These are phyloP conservation scores for Drosophila heteroneura DNA, from an alignment of 2,888 invertebrate species.

Conservation along the genomic window DNA sequence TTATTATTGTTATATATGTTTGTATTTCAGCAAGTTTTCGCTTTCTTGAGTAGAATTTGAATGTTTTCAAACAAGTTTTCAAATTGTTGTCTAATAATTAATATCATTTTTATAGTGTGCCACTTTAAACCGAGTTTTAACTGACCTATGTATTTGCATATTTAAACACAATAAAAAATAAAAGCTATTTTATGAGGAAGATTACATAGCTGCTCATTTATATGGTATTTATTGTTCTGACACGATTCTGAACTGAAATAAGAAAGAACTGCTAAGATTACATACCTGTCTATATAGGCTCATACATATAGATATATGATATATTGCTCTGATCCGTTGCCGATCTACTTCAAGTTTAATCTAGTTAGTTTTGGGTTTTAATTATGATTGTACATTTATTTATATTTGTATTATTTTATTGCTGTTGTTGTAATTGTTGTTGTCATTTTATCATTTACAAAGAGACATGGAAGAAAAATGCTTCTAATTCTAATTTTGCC, in stretches of 20 bases:
- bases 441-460: slow-evolving; percentile 11
- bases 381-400: neutral
- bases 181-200: neutral
- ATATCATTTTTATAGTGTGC: neutral
- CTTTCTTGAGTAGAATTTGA: neutral
- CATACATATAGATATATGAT: neutral
- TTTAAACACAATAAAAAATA: neutral
- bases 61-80: neutral
- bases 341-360: neutral
- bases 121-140: neutral
- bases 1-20: neutral
- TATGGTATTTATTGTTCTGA: neutral
- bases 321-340: neutral
- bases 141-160: neutral
- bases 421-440: slow-evolving; percentile 28
- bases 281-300: neutral
- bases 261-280: neutral
- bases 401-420: neutral
- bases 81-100: neutral
- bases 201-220: neutral
- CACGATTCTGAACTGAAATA: neutral
- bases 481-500: slow-evolving; percentile 52
- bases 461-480: neutral
- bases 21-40: neutral
- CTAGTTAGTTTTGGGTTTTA: neutral